Base-by-base conservation (phyloP, 1,140 invertebrate genomes). In the Patella vulgata region DNA sequence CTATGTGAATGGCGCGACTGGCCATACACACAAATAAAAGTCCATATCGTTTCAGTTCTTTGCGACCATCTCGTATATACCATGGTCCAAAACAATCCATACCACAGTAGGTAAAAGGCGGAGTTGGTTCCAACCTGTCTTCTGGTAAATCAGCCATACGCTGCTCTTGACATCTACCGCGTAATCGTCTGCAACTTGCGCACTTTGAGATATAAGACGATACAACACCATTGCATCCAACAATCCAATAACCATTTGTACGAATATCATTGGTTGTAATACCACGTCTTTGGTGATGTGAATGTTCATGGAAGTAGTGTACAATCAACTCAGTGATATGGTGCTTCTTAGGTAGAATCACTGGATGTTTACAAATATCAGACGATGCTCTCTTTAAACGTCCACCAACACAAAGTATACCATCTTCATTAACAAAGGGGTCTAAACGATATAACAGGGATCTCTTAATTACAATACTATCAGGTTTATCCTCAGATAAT, bases 1-100 rank as follows among this genome's bases (percentile, higher is more conserved):
- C 85, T n/a, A 83, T 44, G 46, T 83, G 70, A 19, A 75, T 52
- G 8, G 46, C 59, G 48, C 64, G 39, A 19, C 40, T 61, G 17
- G 17, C 19, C 12, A 68, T 42, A 48, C 62, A 68, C n/a, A 55
- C 59, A 43, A 64, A 65, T 4, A 68, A 17, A 14, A 47, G 55
- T 30, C 66, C 66, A 31, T 53, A 68, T 12, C 50, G n/a, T 52
- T 65, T 65, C 9, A 46, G n/a, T 28, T 40, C 25, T 31, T 57
- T 65, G 36, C 50, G 17, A 40, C 51, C 27, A 23, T 70, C 36
- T 27, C 71, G 74, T 8, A 71, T 64, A 39, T 63, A 14, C n/a
- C 65, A 68, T 5, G 43, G 52, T n/a, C 64, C 59, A 40, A 61
- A 62, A 12, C 27, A 55, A 33, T 59, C 61, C 12, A 64, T 31